These are phyloP conservation scores for Erebia aethiops DNA, from an alignment of 2,888 invertebrate genomes.

Conservation along the genomic window DNA sequence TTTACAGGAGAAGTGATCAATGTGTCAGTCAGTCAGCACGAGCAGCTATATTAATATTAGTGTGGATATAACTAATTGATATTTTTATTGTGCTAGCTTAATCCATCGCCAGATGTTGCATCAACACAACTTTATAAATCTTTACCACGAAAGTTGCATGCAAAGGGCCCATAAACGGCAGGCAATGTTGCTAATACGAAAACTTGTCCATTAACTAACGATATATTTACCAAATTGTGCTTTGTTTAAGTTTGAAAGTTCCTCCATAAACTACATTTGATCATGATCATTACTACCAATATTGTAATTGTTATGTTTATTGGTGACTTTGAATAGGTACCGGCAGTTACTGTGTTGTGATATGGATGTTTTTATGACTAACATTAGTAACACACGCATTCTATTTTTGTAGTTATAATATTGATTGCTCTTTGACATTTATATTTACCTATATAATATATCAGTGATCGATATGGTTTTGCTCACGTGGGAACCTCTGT, in stretches of 20 bases:
- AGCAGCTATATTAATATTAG: too few relatives aligned
- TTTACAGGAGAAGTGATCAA: too few relatives aligned
- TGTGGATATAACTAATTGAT: too few relatives aligned
- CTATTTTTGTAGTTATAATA: neutral
- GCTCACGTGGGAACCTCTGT: too few relatives aligned
- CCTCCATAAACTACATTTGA: conserved; percentile 38
- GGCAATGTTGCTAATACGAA: conserved; percentile 67
- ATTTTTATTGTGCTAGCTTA: neutral
- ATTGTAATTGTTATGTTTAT: conserved; percentile 25
- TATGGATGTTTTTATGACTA: conserved; percentile 13
- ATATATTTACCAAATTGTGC: conserved; percentile 63
- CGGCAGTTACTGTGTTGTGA: neutral
- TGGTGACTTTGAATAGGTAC: conserved; percentile 17
- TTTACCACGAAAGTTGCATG: conserved; percentile 62
- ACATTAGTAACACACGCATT: conserved; percentile 4
- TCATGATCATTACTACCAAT: conserved; percentile 32
- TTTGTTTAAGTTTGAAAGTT: conserved; percentile 40
- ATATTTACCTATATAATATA: too few relatives aligned
- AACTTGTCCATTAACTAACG: conserved; percentile 68
- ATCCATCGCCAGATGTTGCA: conserved; percentile 4
- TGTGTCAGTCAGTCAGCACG: too few relatives aligned
- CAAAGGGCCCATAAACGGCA: conserved; percentile 72
- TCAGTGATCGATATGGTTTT: too few relatives aligned
- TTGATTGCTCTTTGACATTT: neutral
- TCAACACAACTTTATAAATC: conserved; percentile 13